Evolutionary conservation across 1,140 invertebrate genomes (phyloP).

Genomic region (Tribolium castaneum): DNA sequence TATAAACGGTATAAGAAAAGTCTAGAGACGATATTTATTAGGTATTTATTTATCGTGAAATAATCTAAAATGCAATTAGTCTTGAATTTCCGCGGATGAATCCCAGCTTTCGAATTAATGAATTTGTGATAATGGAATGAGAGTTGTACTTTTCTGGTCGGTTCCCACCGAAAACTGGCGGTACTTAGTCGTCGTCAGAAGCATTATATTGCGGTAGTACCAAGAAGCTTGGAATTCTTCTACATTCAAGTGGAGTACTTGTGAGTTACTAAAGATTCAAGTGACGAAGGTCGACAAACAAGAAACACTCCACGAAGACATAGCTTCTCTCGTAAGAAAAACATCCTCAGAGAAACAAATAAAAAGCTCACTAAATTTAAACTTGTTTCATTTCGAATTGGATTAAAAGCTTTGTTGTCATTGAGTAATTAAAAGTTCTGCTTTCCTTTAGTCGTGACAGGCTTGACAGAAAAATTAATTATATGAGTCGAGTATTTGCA

Average conservation of each 20-base stretch:
- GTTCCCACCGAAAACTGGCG: not conserved
- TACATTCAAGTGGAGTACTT: constrained; percentile 30
- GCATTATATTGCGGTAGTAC: constrained; percentile 14
- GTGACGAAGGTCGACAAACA: constrained; percentile 38
- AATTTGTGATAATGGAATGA: not conserved
- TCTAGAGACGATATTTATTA: not conserved
- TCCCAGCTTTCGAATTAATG: not conserved
- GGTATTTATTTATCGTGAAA: not conserved
- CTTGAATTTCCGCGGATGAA: not conserved
- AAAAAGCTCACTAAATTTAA: constrained; percentile 24
- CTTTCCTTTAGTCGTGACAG: not conserved
- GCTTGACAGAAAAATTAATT: not conserved
- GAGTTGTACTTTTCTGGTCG: not conserved
- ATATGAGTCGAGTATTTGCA: not conserved
- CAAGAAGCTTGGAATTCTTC: constrained; percentile 24
- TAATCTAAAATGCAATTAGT: not conserved
- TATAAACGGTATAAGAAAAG: too few relatives aligned
- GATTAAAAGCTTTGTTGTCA: constrained; percentile 20
- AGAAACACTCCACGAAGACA: constrained; percentile 30
- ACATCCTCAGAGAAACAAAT: constrained; percentile 29
- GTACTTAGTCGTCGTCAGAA: not conserved
- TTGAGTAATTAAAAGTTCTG: not conserved
- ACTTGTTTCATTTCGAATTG: constrained; percentile 21
- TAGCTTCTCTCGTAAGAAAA: constrained; percentile 22
- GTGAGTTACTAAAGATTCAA: constrained; percentile 21